Evolutionary conservation across 2,113 vertebrate species (phyloP).

Genomic region (Corydoras maculifer): DNA sequence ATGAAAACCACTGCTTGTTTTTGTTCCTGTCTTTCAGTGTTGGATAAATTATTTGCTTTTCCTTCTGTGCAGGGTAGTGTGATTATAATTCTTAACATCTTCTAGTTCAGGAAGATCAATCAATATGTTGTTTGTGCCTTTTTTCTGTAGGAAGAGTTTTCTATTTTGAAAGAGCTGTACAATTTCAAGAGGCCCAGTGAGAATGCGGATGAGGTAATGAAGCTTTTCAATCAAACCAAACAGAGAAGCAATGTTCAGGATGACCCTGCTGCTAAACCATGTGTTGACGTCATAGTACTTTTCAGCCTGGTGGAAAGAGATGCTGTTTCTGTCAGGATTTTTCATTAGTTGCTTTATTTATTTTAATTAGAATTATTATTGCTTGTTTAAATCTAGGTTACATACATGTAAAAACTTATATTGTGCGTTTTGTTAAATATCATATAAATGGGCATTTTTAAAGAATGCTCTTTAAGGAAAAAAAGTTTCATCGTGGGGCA

Average conservation of each 20-base stretch:
- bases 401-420: too few species aligned
- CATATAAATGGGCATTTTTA: too few species aligned
- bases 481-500: too few species aligned
- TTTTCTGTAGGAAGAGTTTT: slow-evolving; percentile 77
- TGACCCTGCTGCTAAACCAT: not conserved
- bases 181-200: slow-evolving; percentile 74
- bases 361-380: too few species aligned
- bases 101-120: not conserved
- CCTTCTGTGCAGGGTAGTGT: too few species aligned
- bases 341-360: too few species aligned
- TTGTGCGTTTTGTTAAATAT: too few species aligned
- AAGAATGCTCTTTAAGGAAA: too few species aligned
- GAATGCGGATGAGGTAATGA: slow-evolving; percentile 70
- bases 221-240: slow-evolving; percentile 20
- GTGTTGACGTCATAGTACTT: not conserved
- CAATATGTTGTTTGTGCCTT: not conserved
- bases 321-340: not conserved
- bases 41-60: too few species aligned
- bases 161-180: slow-evolving; percentile 82
- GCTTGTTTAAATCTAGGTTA: too few species aligned
- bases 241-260: not conserved
- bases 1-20: too few species aligned
- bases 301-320: slow-evolving; percentile 5
- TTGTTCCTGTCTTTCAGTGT: too few species aligned
- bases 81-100: not conserved